Evolutionary conservation across 1,140 invertebrate genomes (phyloP).

Genomic region (Drepana arcuata): DNA sequence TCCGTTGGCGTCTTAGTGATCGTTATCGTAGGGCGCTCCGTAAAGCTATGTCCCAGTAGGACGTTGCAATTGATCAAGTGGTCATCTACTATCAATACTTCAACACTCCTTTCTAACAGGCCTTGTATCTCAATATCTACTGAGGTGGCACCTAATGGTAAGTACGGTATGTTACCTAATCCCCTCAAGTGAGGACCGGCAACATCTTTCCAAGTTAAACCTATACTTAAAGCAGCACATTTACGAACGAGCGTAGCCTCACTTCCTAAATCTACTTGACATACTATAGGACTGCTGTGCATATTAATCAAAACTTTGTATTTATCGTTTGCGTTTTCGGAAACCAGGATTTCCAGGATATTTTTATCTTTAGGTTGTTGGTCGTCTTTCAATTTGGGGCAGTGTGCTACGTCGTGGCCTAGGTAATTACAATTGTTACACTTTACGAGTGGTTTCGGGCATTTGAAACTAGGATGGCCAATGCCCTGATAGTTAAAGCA

Average conservation of each 20-base stretch:
- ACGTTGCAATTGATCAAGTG: slow-evolving; percentile 6
- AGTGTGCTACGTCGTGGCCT: slow-evolving; percentile 3
- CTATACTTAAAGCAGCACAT: slow-evolving; percentile 5
- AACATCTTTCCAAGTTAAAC: slow-evolving; percentile 8
- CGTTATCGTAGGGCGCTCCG: slow-evolving; percentile 6
- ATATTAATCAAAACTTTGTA: slow-evolving; percentile 13
- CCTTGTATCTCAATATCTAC: slow-evolving; percentile 13
- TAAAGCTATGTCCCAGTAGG: slow-evolving; percentile 10
- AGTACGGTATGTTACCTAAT: slow-evolving; percentile 12
- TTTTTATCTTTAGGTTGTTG: slow-evolving; percentile 16
- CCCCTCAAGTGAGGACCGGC: slow-evolving; percentile 11
- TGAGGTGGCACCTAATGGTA: slow-evolving; percentile 6
- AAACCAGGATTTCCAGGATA: slow-evolving; percentile 8
- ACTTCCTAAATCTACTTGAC: slow-evolving; percentile 15
- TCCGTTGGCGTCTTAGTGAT: slow-evolving; percentile 14
- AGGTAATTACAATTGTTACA: slow-evolving; percentile 7
- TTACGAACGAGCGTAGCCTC: slow-evolving; percentile 13
- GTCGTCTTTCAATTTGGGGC: too few species aligned
- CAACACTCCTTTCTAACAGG: slow-evolving; percentile 10
- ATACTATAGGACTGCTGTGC: slow-evolving; percentile 2
- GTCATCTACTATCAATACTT: slow-evolving; percentile 14
- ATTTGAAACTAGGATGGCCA: slow-evolving; percentile 16
- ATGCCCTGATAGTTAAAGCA: slow-evolving; percentile 14
- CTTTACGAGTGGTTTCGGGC: slow-evolving; percentile 10
- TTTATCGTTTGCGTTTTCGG: slow-evolving; percentile 7